phyloP scores from a whole-genome alignment of 1,140 invertebrate genomes.

The Diprion similis region DNA sequence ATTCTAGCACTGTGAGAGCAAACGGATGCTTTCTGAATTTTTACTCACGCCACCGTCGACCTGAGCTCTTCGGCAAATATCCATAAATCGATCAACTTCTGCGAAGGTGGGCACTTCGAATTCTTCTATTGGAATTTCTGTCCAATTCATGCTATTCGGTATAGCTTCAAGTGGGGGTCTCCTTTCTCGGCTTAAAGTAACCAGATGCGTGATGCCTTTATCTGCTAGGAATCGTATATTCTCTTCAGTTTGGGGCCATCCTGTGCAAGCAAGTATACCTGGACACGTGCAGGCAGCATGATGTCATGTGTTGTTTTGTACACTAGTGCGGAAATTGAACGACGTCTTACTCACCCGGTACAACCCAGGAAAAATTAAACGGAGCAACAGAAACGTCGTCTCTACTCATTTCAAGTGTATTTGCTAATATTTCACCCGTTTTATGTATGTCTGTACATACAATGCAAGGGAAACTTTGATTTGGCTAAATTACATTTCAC shows the following conservation, averaged over 20 bases:
- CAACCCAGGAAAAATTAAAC: conserved; percentile 58
- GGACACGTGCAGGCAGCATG: background rate
- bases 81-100: conserved; percentile 73
- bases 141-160: conserved; percentile 62
- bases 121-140: conserved; percentile 69
- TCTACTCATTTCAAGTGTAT: background rate
- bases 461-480: too few relatives aligned
- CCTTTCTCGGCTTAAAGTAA: conserved; percentile 71
- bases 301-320: background rate
- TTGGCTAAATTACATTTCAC: too few relatives aligned
- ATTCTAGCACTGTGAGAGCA: background rate
- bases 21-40: background rate
- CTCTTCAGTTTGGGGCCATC: conserved; percentile 64
- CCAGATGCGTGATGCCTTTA: conserved; percentile 61
- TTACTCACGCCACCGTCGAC: conserved; percentile 58
- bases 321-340: background rate
- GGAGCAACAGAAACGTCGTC: conserved; percentile 43
- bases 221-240: conserved; percentile 68
- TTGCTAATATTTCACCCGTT: background rate
- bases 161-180: conserved; percentile 64
- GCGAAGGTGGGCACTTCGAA: conserved; percentile 70
- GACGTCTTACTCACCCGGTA: conserved; percentile 52
- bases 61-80: conserved; percentile 64
- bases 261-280: background rate
- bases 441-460: too few relatives aligned